A percentile compares a stretch with the other conserved stretches of the same genome.
Conservation (phyloP, 2,888 invertebrate species). For the Morpho helenor region DNA sequence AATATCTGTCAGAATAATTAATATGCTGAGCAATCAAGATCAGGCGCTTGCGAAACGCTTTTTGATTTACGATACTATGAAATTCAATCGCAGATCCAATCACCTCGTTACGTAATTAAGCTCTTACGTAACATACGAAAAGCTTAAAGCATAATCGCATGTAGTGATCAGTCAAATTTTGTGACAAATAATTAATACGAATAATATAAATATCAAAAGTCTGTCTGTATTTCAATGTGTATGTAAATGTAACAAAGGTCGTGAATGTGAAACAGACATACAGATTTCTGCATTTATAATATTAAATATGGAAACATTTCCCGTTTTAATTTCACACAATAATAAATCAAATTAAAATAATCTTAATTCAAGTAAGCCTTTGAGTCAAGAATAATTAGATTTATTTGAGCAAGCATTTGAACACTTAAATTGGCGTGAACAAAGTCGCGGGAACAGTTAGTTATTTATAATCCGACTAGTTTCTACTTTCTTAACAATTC, state of each 20-base stretch:
- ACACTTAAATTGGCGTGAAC: too few relatives aligned
- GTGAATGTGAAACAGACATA: background rate
- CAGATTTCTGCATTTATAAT: background rate
- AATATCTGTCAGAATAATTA: conserved; percentile 21
- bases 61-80: conserved; percentile 12
- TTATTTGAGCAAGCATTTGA: too few relatives aligned
- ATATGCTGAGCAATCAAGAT: conserved; percentile 20
- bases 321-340: too few relatives aligned
- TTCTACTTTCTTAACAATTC: too few relatives aligned
- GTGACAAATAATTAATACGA: background rate
- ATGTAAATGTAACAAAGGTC: background rate
- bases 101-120: conserved; percentile 1
- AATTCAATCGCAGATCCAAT: conserved; percentile 2
- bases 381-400: too few relatives aligned
- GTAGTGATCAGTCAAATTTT: background rate
- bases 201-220: background rate
- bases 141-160: too few relatives aligned
- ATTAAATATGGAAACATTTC: background rate
- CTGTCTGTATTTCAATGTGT: background rate
- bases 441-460: too few relatives aligned
- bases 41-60: conserved; percentile 10
- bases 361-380: too few relatives aligned
- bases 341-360: too few relatives aligned
- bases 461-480: too few relatives aligned
- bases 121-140: background rate